Percentiles rank a stretch among this genome's conserved stretches.
Evolutionary conservation across 2,888 invertebrate genomes (phyloP).

Genomic region (Criorhina ranunculi): DNA sequence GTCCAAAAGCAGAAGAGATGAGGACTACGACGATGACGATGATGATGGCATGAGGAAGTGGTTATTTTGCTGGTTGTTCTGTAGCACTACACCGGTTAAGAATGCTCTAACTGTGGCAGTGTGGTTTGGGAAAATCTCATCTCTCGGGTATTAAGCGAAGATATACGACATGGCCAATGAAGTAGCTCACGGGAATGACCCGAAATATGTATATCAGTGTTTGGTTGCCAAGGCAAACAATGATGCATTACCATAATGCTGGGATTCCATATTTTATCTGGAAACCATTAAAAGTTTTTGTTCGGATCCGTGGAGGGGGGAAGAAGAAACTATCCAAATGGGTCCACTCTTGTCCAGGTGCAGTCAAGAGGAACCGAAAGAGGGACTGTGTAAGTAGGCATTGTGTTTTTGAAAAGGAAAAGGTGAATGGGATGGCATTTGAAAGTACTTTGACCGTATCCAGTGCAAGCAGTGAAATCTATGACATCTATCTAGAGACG

Average conservation of each 20-base stretch:
- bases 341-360: constrained; percentile 25
- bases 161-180: constrained; percentile 68
- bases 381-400: no score
- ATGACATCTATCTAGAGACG: no score
- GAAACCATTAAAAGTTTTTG: constrained; percentile 48
- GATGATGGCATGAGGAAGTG: constrained; percentile 60
- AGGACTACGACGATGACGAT: constrained; percentile 36
- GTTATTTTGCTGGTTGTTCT: constrained; percentile 54
- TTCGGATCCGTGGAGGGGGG: neutral
- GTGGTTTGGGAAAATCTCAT: constrained; percentile 26
- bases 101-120: constrained; percentile 14
- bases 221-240: constrained; percentile 50
- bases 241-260: constrained; percentile 73
- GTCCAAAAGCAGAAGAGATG: constrained; percentile 63
- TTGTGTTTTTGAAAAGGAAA: no score
- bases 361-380: constrained; percentile 24
- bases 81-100: constrained; percentile 24
- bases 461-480: no score
- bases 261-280: constrained; percentile 73
- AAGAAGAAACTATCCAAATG: constrained; percentile 42
- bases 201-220: constrained; percentile 42
- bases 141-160: constrained; percentile 51
- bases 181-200: constrained; percentile 75
- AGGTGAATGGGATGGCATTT: no score
- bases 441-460: no score